A percentile compares a stretch with the other conserved stretches of the same genome.
Evolutionary conservation across 1,140 invertebrate species (phyloP).

Genomic region (Caenorhabditis remanei): DNA sequence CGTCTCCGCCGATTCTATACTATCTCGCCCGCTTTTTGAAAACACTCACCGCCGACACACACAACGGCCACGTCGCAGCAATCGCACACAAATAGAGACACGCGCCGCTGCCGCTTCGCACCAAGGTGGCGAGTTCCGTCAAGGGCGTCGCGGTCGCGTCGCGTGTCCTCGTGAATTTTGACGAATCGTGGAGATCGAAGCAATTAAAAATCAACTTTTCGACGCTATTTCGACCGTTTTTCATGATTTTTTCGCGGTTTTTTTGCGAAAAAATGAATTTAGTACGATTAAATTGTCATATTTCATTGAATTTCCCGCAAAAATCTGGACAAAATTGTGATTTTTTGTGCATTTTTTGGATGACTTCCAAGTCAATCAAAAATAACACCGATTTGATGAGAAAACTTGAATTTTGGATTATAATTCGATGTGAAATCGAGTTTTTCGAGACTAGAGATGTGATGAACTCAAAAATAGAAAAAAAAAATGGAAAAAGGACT

Average conservation of each 20-base stretch:
- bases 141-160: slow-evolving; percentile 27
- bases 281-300: neutral
- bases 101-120: slow-evolving; percentile 23
- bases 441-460: no score
- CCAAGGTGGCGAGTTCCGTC: neutral
- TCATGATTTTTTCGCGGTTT: neutral
- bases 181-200: neutral
- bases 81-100: slow-evolving; percentile 28
- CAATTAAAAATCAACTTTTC: neutral
- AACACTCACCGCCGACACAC: slow-evolving; percentile 13
- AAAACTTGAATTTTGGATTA: no score
- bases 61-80: slow-evolving; percentile 38
- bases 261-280: neutral
- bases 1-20: neutral
- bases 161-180: slow-evolving; percentile 40
- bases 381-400: no score
- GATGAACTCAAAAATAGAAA: no score
- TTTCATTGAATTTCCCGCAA: neutral
- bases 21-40: slow-evolving; percentile 8
- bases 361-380: no score
- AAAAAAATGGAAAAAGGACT: no score
- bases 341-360: neutral
- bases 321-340: neutral
- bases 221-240: neutral
- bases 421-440: no score